Evolutionary conservation across 1,140 invertebrate genomes (phyloP).

Genomic region (Atta cephalotes): DNA sequence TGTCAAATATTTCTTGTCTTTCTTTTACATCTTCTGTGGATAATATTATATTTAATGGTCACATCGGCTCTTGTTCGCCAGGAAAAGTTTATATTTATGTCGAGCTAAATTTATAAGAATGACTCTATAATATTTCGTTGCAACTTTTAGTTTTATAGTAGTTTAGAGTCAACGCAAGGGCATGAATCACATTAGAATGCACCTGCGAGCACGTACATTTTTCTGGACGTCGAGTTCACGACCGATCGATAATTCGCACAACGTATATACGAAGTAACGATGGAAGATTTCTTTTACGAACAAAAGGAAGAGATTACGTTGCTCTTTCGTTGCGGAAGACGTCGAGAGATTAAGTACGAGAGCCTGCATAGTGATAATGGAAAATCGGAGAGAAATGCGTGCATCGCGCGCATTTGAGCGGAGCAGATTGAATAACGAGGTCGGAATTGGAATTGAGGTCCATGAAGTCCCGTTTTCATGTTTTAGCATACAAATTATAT

Average conservation of each 20-base stretch:
- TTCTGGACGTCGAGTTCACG: constrained; percentile 44
- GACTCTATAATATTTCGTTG: background rate
- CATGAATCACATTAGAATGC: constrained; percentile 20
- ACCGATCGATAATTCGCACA: constrained; percentile 67
- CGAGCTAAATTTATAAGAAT: background rate
- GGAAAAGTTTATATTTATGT: background rate
- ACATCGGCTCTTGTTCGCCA: background rate
- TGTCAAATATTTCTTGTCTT: background rate
- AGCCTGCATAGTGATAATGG: constrained; percentile 40
- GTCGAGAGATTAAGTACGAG: constrained; percentile 56
- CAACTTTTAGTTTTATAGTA: background rate
- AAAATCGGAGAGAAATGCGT: constrained; percentile 38
- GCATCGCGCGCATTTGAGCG: constrained; percentile 15
- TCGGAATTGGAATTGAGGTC: constrained; percentile 29
- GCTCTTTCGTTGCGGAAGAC: constrained; percentile 59
- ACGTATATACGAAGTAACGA: background rate
- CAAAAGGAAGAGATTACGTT: constrained; percentile 64
- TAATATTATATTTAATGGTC: background rate
- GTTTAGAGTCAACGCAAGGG: background rate
- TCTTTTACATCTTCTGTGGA: background rate
- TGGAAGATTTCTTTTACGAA: constrained; percentile 35
- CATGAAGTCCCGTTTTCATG: constrained; percentile 1
- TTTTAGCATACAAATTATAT: background rate
- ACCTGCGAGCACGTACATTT: constrained; percentile 50
- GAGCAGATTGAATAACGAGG: constrained; percentile 46